Base-by-base conservation (phyloP, 2,888 invertebrate genomes). In the Argyresthia goedartella region DNA sequence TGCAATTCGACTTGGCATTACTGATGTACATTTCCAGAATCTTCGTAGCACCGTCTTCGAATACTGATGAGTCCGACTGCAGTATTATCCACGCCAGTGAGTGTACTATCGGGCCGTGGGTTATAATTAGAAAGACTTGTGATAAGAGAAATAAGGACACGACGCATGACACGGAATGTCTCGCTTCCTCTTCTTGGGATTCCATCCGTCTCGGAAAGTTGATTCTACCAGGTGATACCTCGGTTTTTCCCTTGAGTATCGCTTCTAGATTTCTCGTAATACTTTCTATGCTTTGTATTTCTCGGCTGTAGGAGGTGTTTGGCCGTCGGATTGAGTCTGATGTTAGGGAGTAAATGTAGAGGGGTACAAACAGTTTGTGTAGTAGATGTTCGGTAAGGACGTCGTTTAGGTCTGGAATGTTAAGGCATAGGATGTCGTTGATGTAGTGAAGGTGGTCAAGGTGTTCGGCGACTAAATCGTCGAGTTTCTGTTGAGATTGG, bases 391-490 rank as follows among this genome's bases (percentile, higher is more conserved):
- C 97, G 0, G 96, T 95, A 52, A 99, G 84, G 48, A 98, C 97
- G 64, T 95, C 94, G 78, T 98, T 99, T 52, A 99, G 88, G 67
- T 96, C 95, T 51, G 94, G 92, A 62, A 98, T 97, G 72, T 96
- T 93, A 53, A 99, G 89, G 67, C 95, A 92, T 15, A 99, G 89
- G 63, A 99, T 99, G 71, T 99, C 99, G 71, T 98, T 99, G 53
- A 99, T 88, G 75, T 99, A 99, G 80, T 99, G 98, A 11, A 99
- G 89, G 74, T 99, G 97, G 79, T 99, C 99, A 59, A 99, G 85
- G 76, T 99, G 98, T 79, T 98, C 98, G 0, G 98, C 98, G 1
- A 99, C 97, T 57, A 99, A 82, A 79, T 98, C 98, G 10, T 97
- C 92, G 49, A 99, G 88, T 65, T 95, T 91, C 65, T 95, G 94